phyloP scores from a whole-genome alignment of 2,113 vertebrate species.

The Chelonoidis abingdonii region DNA sequence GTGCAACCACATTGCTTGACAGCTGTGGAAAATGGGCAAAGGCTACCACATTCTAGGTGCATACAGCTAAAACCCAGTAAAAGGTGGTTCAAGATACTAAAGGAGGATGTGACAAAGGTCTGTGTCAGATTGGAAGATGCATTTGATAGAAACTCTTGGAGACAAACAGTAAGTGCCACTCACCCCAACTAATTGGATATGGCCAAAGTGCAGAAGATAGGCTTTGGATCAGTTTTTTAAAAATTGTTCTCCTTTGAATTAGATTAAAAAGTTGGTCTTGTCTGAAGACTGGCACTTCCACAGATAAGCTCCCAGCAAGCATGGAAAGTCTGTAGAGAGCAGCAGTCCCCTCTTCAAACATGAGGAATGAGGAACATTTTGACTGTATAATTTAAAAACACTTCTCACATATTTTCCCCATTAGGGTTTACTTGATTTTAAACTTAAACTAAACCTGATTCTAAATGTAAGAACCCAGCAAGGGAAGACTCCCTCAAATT shows the following conservation, averaged over 20 bases:
- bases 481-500: not conserved
- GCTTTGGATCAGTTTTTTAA: not conserved
- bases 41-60: too few species aligned
- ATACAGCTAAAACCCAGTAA: too few species aligned
- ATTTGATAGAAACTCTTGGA: too few species aligned
- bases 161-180: too few species aligned
- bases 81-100: too few species aligned
- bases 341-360: not conserved
- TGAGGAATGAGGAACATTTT: not conserved
- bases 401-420: not conserved
- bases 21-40: too few species aligned
- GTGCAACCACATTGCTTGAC: too few species aligned
- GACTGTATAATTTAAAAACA: not conserved
- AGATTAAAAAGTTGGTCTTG: not conserved
- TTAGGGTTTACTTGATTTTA: not conserved
- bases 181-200: too few species aligned
- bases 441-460: not conserved
- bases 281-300: not conserved
- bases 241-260: not conserved
- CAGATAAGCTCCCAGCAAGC: not conserved
- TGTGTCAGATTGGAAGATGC: too few species aligned
- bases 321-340: not conserved
- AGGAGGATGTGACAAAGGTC: too few species aligned
- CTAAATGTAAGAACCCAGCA: not conserved
- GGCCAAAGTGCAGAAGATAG: not conserved